Evolutionary conservation across 2,888 invertebrate genomes (phyloP).

Genomic region (Athalia rosae): DNA sequence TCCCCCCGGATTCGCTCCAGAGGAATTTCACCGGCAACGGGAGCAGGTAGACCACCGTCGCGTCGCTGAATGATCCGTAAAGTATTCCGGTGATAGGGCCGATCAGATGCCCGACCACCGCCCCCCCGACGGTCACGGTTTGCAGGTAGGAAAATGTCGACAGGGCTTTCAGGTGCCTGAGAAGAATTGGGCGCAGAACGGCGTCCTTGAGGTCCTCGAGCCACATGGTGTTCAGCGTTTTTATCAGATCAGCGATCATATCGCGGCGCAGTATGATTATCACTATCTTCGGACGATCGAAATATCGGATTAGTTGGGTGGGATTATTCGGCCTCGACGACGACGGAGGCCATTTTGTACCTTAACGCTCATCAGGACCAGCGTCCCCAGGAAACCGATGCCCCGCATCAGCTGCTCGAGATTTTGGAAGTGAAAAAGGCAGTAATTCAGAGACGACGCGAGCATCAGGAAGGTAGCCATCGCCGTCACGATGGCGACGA

Average conservation of each 20-base stretch:
- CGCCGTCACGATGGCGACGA: conserved; percentile 32
- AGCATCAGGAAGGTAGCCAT: conserved; percentile 47
- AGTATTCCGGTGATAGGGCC: conserved; percentile 45
- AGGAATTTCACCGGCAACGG: conserved; percentile 53
- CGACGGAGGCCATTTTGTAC: too few relatives aligned
- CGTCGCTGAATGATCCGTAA: conserved; percentile 10
- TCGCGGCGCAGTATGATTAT: conserved; percentile 48
- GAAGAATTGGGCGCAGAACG: conserved; percentile 23
- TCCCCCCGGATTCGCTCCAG: conserved; percentile 50
- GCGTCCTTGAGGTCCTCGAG: conserved; percentile 29
- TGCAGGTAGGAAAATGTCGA: conserved; percentile 39
- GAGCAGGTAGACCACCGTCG: conserved; percentile 48
- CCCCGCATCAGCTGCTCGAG: conserved; percentile 49
- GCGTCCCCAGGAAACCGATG: background rate
- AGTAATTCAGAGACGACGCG: conserved; percentile 50
- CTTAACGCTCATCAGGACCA: conserved; percentile 11
- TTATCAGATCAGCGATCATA: conserved; percentile 46
- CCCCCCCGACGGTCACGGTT: conserved; percentile 46
- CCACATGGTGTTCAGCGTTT: conserved; percentile 48
- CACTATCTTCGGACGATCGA: conserved; percentile 44
- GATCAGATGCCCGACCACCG: conserved; percentile 42
- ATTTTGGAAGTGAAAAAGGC: conserved; percentile 48
- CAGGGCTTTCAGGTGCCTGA: conserved; percentile 47
- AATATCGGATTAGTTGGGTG: too few relatives aligned
- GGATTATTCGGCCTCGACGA: too few relatives aligned